phyloP scores from a whole-genome alignment of 1,140 invertebrate genomes.

The Lysiphlebus fabarum region DNA sequence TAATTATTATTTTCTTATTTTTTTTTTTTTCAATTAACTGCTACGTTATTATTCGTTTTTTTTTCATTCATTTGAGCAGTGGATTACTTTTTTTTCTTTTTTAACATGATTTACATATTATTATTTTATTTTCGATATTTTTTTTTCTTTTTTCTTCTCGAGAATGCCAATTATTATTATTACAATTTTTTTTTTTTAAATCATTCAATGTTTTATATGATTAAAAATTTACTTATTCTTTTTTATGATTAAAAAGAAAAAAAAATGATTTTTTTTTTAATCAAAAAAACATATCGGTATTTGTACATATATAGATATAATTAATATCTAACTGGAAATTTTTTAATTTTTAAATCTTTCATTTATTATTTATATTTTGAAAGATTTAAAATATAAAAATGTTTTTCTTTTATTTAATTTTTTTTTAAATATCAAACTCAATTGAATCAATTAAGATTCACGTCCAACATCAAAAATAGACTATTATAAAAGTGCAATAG shows the following conservation, averaged over 20 bases:
- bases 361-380: neutral
- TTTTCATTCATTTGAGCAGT: slow-evolving; percentile 30
- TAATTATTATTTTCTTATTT: slow-evolving; percentile 4
- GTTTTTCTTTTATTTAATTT: slow-evolving; percentile 17
- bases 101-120: slow-evolving; percentile 40
- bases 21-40: slow-evolving; percentile 16
- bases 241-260: slow-evolving; percentile 14
- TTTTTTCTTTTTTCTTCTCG: slow-evolving; percentile 24
- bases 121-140: slow-evolving; percentile 29
- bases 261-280: slow-evolving; percentile 45
- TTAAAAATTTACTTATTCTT: neutral
- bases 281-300: slow-evolving; percentile 44
- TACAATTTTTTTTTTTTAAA: slow-evolving; percentile 3
- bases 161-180: slow-evolving; percentile 14
- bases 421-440: slow-evolving; percentile 14
- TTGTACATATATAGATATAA: slow-evolving; percentile 52
- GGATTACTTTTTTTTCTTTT: slow-evolving; percentile 36
- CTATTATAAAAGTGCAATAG: slow-evolving; percentile 50
- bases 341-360: slow-evolving; percentile 29
- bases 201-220: neutral
- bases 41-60: slow-evolving; percentile 16
- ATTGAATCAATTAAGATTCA: slow-evolving; percentile 44
- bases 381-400: slow-evolving; percentile 33
- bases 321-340: no score
- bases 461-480: slow-evolving; percentile 54